Evolutionary conservation across 2,888 invertebrate species (phyloP).

Genomic region (Gryllus longicercus): DNA sequence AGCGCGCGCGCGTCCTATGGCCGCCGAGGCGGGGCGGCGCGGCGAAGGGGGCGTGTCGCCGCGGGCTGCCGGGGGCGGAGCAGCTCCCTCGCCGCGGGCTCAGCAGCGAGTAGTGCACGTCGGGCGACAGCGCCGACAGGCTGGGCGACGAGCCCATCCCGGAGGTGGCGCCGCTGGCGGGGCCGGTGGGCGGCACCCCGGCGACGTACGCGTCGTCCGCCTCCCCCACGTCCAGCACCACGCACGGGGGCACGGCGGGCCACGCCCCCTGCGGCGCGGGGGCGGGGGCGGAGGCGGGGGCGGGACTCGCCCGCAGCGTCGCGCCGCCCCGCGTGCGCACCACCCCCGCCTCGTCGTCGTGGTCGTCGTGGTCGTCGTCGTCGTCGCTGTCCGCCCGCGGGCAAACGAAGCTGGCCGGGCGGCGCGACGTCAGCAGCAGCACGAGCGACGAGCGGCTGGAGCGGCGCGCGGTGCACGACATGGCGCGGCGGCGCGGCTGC

Average conservation of each 20-base stretch:
- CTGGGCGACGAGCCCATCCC: background rate
- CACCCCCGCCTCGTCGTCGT: background rate
- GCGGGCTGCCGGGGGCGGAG: background rate
- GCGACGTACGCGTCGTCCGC: background rate
- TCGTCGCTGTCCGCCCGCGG: constrained; percentile 19
- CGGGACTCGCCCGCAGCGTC: background rate
- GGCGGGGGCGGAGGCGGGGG: background rate
- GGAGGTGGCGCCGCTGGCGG: background rate
- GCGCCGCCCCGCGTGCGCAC: background rate
- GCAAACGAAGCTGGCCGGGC: constrained; percentile 33
- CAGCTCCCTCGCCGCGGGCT: background rate
- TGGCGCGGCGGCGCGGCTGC: constrained; percentile 41
- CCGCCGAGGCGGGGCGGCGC: too few relatives aligned
- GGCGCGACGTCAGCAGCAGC: constrained; percentile 30
- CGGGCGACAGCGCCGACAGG: background rate
- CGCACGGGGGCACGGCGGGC: background rate
- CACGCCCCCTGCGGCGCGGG: background rate
- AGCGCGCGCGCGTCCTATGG: background rate
- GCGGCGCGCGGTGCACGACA: constrained; percentile 35
- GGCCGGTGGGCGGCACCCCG: background rate
- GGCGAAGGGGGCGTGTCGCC: too few relatives aligned
- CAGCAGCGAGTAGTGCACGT: background rate
- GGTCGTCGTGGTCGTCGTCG: too few relatives aligned
- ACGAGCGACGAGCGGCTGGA: constrained; percentile 36
- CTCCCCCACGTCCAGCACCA: background rate